Evolutionary conservation across 2,888 invertebrate genomes (phyloP), one percentile per base, ranked within the genome.

Genomic region (Heliothis peltigera): DNA sequence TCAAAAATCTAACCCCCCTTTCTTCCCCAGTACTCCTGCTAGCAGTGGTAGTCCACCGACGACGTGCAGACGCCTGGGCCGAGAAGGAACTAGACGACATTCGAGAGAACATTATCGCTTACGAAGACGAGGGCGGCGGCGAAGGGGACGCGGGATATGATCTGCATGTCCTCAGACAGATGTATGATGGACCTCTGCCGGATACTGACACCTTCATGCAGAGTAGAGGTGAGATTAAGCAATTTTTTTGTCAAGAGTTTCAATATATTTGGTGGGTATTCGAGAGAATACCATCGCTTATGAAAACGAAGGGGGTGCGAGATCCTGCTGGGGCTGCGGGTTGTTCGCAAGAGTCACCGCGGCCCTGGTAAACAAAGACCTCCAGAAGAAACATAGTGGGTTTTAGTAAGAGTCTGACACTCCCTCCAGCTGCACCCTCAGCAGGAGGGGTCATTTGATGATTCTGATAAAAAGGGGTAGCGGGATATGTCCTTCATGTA

Each of bases 101-200:
- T 35, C 95, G 99, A 65, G 99, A 99, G 90, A 99, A 98, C 84
- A 99, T 99, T 70, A 98, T 99, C 81, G 98, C 98, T 81, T 99
- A 99, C 86, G 98, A 99, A 86, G 99, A 99, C 84, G 99, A 99
- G 91, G 99, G 99, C 17, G 99, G 99, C 87, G 99, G 99, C 87
- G 98, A 99, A 90, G 98, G 98, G 0, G 99, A 99, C 88, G 98
- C 99, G 1, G 98, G 97, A 1, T 99, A 98, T 91, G 98, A 99
- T 88, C 95, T 99, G 64, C 97, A 97, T 70, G 97, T 98, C 4
- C 95, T 99, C 19, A 88, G 97, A 60, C 95, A 96, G 77, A 96
- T 96, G 94, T 96, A 96, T 64, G 96, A 96, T 67, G 96, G 95
- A 0, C 96, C 95, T 0, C 94, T 95, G 7, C 93, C 95, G 0